Base-by-base conservation (phyloP, 1,140 invertebrate species). In the Drosophila mayri region DNA sequence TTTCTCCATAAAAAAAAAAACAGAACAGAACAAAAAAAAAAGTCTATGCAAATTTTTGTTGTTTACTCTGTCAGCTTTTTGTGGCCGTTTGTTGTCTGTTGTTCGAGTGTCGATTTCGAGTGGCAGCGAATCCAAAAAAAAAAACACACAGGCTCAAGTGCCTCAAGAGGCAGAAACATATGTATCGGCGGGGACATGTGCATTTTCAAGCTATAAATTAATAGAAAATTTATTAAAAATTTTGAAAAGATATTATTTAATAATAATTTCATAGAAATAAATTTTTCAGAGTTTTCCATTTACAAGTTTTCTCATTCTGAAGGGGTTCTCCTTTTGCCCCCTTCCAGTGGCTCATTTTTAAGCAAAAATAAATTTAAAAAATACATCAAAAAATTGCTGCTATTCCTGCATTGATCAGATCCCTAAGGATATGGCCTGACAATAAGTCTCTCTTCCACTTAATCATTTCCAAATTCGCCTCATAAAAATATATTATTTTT, bases 11-110 rank as follows among this genome's bases (percentile, higher is more conserved):
- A 35, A 20, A 35, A 54, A 52, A 30, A 6, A 20, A 8, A 61
- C 55, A 66, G 59, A 81, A 76, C 70, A 84, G 14, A 40, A 41
- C 8, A 85, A 80, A 81, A 85, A 32, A 18, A 50, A 3, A 11
- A 30, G 57, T 73, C 72, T 76, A 86, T 88, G 71, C 71, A 72
- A 82, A 86, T 79, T 64, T 49, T 44, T 28, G 46, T 59, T 50
- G 44, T 76, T 76, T 57, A 54, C 67, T 62, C 44, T 47, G 59
- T 64, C 44, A 54, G 49, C 59, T 63, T 70, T 52, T 47, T 77
- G 68, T 54, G 32, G 63, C 32, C 30, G 47, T 72, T 55, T 55
- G 32, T 35, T 32, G 64, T 12, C 28, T 22, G 35, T 41, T 68
- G 37, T 71, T 72, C 54, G 32, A 74, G 71, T 74, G 71, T 75